phyloP scores from a whole-genome alignment of 2,797 vertebrate genomes.

The Sebastes melanostomus region DNA sequence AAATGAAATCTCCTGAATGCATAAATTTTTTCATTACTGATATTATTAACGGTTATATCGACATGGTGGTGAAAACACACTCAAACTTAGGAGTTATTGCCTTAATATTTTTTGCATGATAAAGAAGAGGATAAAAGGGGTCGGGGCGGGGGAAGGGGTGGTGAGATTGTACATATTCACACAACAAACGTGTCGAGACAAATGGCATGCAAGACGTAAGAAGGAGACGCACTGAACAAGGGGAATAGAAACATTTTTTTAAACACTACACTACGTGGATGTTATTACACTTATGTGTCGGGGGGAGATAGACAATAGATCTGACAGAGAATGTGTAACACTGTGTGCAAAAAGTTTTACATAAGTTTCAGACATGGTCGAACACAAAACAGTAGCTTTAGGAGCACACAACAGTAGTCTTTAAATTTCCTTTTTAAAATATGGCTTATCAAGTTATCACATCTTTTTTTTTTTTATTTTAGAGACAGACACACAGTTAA shows the following conservation, averaged over 20 bases:
- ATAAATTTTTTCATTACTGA: conserved; percentile 57
- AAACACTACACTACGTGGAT: conserved; percentile 65
- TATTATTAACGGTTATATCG: conserved; percentile 61
- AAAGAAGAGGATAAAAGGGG: conserved; percentile 55
- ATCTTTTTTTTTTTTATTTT: conserved; percentile 56
- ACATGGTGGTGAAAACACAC: conserved; percentile 71
- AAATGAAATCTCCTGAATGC: conserved; percentile 70
- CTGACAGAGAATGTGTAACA: conserved; percentile 60
- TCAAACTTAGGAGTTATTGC: conserved; percentile 82
- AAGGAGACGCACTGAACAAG: conserved; percentile 49
- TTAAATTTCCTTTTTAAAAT: conserved; percentile 81
- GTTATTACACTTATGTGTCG: conserved; percentile 32
- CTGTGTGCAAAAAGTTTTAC: conserved; percentile 72
- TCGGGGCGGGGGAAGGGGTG: not conserved
- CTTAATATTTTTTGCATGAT: conserved; percentile 78
- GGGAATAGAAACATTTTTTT: conserved; percentile 65
- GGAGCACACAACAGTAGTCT: conserved; percentile 71
- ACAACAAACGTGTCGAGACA: conserved; percentile 72
- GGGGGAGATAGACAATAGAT: conserved; percentile 38
- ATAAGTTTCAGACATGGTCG: conserved; percentile 69
- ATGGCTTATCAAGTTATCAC: conserved; percentile 86
- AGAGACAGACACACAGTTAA: conserved; percentile 71
- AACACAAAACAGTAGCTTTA: conserved; percentile 76
- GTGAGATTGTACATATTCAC: conserved; percentile 65
- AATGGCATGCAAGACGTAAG: conserved; percentile 79